phyloP scores from a whole-genome alignment of 2,113 vertebrate species.

The Scytalopus superciliaris region DNA sequence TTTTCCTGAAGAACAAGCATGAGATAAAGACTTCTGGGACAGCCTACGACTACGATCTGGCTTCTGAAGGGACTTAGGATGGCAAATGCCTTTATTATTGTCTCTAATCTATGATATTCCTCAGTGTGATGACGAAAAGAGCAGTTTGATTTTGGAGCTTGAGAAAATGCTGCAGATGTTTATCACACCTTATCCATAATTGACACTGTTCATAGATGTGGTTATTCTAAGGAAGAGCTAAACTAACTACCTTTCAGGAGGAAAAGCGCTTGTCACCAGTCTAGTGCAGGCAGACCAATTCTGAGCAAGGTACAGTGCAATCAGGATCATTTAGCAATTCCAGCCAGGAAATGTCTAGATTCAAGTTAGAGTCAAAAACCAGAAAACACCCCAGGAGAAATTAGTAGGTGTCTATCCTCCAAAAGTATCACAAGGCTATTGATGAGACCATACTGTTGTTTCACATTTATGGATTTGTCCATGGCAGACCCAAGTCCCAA shows the following conservation, averaged over 20 bases:
- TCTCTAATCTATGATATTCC: background rate
- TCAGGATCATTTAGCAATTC: background rate
- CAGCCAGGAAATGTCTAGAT: background rate
- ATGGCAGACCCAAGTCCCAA: background rate
- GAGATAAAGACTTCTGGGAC: background rate
- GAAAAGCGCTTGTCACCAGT: background rate
- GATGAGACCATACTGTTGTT: background rate
- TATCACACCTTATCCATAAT: background rate
- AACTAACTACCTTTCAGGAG: background rate
- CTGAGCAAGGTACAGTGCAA: background rate
- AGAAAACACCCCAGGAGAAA: background rate
- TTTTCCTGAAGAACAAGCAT: background rate
- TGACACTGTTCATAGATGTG: accelerated
- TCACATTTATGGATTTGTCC: background rate
- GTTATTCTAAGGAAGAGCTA: background rate
- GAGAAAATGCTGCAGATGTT: background rate
- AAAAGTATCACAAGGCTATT: background rate
- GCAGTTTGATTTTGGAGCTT: background rate
- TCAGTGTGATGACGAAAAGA: background rate
- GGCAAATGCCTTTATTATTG: background rate
- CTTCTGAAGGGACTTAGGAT: background rate
- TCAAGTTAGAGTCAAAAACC: background rate
- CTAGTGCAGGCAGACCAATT: background rate
- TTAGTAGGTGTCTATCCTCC: background rate
- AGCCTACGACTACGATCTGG: background rate